Conservation (phyloP, 2,113 vertebrate genomes). For the Butorides virescens region DNA sequence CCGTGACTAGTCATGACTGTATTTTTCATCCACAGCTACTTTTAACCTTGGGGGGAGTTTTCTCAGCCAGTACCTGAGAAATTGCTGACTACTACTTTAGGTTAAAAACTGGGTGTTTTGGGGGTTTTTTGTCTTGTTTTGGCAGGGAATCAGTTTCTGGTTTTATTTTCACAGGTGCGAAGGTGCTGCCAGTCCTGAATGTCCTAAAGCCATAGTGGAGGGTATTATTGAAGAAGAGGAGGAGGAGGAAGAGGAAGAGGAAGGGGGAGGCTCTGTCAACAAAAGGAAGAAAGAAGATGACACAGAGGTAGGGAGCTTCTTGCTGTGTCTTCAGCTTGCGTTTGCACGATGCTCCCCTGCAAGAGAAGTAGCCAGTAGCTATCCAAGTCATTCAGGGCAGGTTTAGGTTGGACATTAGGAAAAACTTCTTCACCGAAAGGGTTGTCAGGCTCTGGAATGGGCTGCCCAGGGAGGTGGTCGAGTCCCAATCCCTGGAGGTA, state of each 20-base stretch:
- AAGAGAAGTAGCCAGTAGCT: background rate
- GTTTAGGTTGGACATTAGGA: too few species aligned
- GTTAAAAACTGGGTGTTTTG: background rate
- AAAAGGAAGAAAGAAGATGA: constrained; percentile 96
- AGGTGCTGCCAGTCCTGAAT: constrained; percentile 82
- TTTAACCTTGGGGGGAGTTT: background rate
- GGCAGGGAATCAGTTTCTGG: background rate
- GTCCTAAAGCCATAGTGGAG: constrained; percentile 88
- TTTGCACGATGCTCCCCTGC: background rate
- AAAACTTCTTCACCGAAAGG: too few species aligned
- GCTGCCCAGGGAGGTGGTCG: too few species aligned
- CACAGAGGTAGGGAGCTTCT: constrained; percentile 79
- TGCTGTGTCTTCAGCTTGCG: background rate
- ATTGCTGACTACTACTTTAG: background rate
- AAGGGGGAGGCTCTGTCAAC: constrained; percentile 84
- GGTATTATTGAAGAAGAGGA: constrained; percentile 94
- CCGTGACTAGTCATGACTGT: background rate
- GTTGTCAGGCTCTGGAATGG: too few species aligned
- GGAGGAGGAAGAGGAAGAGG: constrained; percentile 87
- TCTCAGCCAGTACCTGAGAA: background rate
- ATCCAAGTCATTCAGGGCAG: background rate
- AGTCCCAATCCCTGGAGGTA: too few species aligned
- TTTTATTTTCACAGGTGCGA: constrained; percentile 81
- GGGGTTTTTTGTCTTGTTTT: background rate
- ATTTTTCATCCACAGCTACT: background rate